A percentile compares a stretch with the other conserved stretches of the same genome.
phyloP scores from a whole-genome alignment of 2,797 vertebrate genomes.

The Hemibagrus guttatus region DNA sequence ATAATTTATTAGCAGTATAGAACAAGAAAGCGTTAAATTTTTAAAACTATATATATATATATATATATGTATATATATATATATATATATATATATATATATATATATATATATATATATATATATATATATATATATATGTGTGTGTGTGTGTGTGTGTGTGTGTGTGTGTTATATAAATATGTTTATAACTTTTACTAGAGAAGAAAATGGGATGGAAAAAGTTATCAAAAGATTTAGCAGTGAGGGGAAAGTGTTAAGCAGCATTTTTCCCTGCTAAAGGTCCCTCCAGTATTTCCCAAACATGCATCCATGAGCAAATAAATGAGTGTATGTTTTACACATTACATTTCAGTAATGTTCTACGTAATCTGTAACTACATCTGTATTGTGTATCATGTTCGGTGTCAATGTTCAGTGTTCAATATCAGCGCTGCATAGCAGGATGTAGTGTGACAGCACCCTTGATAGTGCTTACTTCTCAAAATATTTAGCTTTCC shows the following conservation, averaged over 20 bases:
- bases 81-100: too few species aligned
- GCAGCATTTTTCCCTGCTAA: not conserved
- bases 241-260: too few species aligned
- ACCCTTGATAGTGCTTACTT: constrained; percentile 19
- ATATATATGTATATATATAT: too few species aligned
- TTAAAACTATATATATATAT: not conserved
- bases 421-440: constrained; percentile 7
- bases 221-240: too few species aligned
- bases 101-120: too few species aligned
- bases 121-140: too few species aligned
- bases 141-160: too few species aligned
- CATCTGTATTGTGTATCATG: constrained; percentile 27
- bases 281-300: not conserved
- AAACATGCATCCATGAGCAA: not conserved
- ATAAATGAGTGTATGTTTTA: not conserved
- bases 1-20: not conserved
- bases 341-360: not conserved
- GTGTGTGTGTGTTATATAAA: too few species aligned
- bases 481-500: constrained; percentile 4
- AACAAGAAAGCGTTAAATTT: not conserved
- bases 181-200: not conserved
- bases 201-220: not conserved
- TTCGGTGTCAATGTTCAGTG: not conserved
- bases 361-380: not conserved
- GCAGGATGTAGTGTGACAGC: constrained; percentile 9